phyloP scores from a whole-genome alignment of 2,888 invertebrate genomes.

The Mechanitis messenoides region DNA sequence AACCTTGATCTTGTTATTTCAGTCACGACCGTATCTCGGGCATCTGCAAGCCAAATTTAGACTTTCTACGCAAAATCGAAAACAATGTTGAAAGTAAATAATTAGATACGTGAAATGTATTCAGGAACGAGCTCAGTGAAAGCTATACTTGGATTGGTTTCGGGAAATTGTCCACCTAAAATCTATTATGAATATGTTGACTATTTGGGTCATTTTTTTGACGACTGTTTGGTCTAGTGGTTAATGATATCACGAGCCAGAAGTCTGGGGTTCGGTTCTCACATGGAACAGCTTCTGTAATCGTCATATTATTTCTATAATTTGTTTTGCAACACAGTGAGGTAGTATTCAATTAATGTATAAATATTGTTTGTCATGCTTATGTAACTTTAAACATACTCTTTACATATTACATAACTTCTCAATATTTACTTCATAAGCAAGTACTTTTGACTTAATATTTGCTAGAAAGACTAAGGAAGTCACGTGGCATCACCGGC shows the following conservation, averaged over 20 bases:
- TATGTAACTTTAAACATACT: no score
- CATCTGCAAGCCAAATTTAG: slow-evolving; percentile 36
- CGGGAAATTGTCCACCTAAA: neutral
- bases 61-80: slow-evolving; percentile 29
- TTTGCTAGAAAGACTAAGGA: slow-evolving; percentile 2
- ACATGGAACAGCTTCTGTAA: no score
- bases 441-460: neutral
- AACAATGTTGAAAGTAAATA: slow-evolving; percentile 21
- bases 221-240: no score
- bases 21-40: slow-evolving; percentile 23
- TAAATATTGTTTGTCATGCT: no score
- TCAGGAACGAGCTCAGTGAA: neutral
- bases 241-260: no score
- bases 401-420: no score
- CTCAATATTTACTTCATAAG: no score
- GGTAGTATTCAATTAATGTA: no score
- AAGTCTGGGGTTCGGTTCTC: no score
- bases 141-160: neutral
- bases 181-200: neutral
- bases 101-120: slow-evolving; percentile 4
- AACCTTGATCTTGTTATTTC: slow-evolving; percentile 5
- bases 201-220: no score
- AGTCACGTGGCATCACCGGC: neutral
- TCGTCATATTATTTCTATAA: no score
- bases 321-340: no score